Evolutionary conservation across 2,113 vertebrate species (phyloP).

Genomic region (Charadrius vociferus): DNA sequence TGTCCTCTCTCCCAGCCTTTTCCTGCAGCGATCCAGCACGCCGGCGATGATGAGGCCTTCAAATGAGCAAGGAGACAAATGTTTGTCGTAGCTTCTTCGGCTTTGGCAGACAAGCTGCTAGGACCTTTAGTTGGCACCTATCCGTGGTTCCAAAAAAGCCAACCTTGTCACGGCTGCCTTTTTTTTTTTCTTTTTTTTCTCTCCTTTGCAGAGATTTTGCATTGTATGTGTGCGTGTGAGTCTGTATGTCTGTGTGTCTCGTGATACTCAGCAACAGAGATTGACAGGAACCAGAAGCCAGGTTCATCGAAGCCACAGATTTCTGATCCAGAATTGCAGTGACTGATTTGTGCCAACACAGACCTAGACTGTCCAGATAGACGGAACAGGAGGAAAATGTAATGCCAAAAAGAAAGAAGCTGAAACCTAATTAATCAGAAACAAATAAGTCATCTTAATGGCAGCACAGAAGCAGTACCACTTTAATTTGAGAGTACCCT

Average conservation of each 20-base stretch:
- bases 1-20: background rate
- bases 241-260: conserved; percentile 1
- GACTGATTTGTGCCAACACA: conserved; percentile 70
- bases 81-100: conserved; percentile 32
- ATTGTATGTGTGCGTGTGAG: background rate
- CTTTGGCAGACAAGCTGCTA: conserved; percentile 43
- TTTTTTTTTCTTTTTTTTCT: background rate
- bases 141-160: conserved; percentile 59
- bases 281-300: conserved; percentile 76
- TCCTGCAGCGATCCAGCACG: background rate
- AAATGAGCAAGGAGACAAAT: conserved; percentile 58
- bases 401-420: conserved; percentile 73
- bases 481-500: conserved; percentile 65
- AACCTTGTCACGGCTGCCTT: conserved; percentile 56
- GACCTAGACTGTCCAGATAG: conserved; percentile 73
- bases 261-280: conserved; percentile 39
- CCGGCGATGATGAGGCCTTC: background rate
- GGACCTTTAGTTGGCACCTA: conserved; percentile 50
- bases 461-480: conserved; percentile 58
- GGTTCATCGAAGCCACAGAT: conserved; percentile 69
- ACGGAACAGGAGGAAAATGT: conserved; percentile 73
- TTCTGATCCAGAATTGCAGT: conserved; percentile 73
- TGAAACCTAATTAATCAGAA: conserved; percentile 74
- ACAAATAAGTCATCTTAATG: conserved; percentile 68
- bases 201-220: conserved; percentile 11